Percentiles rank a stretch among this genome's conserved stretches.
These are phyloP conservation scores for Diachasmimorpha longicaudata DNA, from an alignment of 1,140 invertebrate species.

Conservation along the genomic window DNA sequence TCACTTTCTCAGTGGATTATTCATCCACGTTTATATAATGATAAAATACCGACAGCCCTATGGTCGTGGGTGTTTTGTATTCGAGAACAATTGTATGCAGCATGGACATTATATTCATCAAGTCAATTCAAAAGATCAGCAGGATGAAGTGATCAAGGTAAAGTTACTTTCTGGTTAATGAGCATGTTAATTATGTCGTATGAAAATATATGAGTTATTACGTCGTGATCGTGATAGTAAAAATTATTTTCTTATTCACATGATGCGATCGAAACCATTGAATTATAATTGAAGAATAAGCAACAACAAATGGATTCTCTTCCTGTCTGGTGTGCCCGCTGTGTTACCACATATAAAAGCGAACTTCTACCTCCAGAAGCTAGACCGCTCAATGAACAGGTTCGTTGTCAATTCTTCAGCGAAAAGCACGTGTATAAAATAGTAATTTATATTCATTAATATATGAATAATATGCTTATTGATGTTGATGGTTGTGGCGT, in stretches of 20 bases:
- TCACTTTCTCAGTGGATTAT: background rate
- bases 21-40: background rate
- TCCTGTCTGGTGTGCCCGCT: conserved; percentile 69
- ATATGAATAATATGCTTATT: too few species aligned
- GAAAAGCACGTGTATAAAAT: too few species aligned
- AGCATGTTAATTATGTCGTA: too few species aligned
- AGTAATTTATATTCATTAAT: too few species aligned
- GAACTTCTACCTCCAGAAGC: conserved; percentile 72
- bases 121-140: background rate
- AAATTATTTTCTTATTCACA: too few species aligned
- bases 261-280: background rate
- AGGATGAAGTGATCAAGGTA: background rate
- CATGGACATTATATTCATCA: conserved; percentile 69
- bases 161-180: background rate
- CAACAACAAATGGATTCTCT: conserved; percentile 24
- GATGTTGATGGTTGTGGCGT: too few species aligned
- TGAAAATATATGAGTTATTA: too few species aligned
- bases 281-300: background rate
- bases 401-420: conserved; percentile 23
- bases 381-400: conserved; percentile 60
- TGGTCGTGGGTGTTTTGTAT: conserved; percentile 72
- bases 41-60: conserved; percentile 52
- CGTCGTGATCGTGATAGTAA: too few species aligned
- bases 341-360: conserved; percentile 69
- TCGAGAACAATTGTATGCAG: conserved; percentile 70